phyloP scores from a whole-genome alignment of 2,113 vertebrate species.

The Oostethus manadensis region DNA sequence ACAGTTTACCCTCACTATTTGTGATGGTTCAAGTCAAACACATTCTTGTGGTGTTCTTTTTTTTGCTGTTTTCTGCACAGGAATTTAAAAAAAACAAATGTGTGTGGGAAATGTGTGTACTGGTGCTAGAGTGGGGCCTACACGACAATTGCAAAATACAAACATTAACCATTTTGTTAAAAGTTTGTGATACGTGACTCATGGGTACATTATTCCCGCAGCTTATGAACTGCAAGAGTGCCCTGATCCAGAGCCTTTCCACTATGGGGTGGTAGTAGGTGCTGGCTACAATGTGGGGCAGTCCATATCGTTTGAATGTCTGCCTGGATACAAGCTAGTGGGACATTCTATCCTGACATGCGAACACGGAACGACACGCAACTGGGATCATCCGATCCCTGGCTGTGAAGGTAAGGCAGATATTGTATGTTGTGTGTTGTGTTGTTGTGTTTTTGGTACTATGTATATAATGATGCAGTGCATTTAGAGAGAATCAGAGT shows the following conservation, averaged over 20 bases:
- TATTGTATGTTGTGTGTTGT: not conserved
- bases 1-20: constrained; percentile 37
- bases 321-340: constrained; percentile 85
- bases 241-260: constrained; percentile 92
- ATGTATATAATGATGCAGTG: too few relatives aligned
- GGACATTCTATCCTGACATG: constrained; percentile 92
- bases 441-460: too few relatives aligned
- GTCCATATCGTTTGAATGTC: constrained; percentile 95
- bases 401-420: constrained; percentile 87
- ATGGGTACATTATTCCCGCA: constrained; percentile 38
- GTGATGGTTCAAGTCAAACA: constrained; percentile 38
- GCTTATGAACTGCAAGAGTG: constrained; percentile 96
- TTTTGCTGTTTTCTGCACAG: not conserved
- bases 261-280: constrained; percentile 87
- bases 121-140: too few relatives aligned
- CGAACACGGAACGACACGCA: constrained; percentile 91
- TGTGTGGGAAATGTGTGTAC: too few relatives aligned
- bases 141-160: too few relatives aligned
- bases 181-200: not conserved
- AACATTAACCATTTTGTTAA: too few relatives aligned
- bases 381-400: constrained; percentile 92
- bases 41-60: not conserved
- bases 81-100: too few relatives aligned
- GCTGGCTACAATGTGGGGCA: constrained; percentile 95
- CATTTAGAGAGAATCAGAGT: too few relatives aligned